phyloP scores from a whole-genome alignment of 2,113 vertebrate genomes.

The Scortum barcoo region DNA sequence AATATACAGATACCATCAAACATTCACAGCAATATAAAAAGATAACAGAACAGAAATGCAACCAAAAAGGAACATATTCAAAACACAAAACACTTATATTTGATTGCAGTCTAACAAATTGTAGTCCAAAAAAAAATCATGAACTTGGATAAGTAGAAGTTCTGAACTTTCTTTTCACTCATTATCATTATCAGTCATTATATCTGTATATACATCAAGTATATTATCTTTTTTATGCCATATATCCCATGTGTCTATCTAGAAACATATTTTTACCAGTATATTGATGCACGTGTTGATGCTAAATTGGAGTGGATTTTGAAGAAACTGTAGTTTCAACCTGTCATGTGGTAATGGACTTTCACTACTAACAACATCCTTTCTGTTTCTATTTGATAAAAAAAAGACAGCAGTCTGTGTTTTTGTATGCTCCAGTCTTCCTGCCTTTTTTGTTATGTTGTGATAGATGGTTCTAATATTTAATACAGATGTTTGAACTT shows the following conservation, averaged over 20 bases:
- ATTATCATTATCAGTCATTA: too few relatives aligned
- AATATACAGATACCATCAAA: too few relatives aligned
- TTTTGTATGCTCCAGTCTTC: not conserved
- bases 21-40: not conserved
- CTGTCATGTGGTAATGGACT: not conserved
- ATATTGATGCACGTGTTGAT: not conserved
- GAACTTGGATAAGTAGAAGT: too few relatives aligned
- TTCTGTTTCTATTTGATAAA: not conserved
- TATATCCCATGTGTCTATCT: too few relatives aligned
- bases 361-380: not conserved
- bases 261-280: not conserved
- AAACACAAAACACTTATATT: not conserved
- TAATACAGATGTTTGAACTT: conserved; percentile 12
- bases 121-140: not conserved
- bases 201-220: not conserved
- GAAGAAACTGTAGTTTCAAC: not conserved
- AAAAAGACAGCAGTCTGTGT: conserved; percentile 2
- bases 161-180: too few relatives aligned
- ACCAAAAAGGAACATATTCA: not conserved
- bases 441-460: conserved; percentile 17
- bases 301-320: not conserved
- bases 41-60: not conserved
- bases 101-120: not conserved
- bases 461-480: conserved; percentile 36
- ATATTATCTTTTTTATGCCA: too few relatives aligned